phyloP scores from a whole-genome alignment of 2,113 vertebrate species.

The Vidua macroura region DNA sequence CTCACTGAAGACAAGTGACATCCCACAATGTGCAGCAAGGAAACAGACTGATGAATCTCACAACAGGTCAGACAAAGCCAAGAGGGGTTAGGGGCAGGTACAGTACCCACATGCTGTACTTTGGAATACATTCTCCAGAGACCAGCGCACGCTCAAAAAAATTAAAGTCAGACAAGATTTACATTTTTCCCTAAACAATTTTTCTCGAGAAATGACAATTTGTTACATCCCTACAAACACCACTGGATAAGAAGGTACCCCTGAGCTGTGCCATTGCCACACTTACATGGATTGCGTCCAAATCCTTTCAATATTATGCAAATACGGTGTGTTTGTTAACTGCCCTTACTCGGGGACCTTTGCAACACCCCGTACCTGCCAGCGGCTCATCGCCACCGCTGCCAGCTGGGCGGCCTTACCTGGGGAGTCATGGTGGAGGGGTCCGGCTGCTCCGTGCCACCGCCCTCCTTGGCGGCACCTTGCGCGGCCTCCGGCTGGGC shows the following conservation, averaged over 20 bases:
- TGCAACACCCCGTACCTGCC: not conserved
- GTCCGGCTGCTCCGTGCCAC: slow-evolving; percentile 66
- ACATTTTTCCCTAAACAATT: not conserved
- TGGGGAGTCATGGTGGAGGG: slow-evolving; percentile 82
- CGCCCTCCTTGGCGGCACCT: slow-evolving; percentile 50
- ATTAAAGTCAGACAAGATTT: not conserved
- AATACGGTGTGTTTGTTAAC: not conserved
- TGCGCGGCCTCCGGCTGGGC: slow-evolving; percentile 59
- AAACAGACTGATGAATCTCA: not conserved
- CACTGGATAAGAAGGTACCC: not conserved
- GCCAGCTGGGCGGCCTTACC: slow-evolving; percentile 72
- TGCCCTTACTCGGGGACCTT: not conserved
- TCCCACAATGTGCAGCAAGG: not conserved
- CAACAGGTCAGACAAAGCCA: not conserved
- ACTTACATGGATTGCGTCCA: not conserved
- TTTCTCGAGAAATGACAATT: not conserved
- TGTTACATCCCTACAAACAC: not conserved
- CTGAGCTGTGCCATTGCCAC: not conserved
- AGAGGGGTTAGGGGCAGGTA: not conserved
- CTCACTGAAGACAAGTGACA: not conserved
- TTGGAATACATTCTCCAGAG: not conserved
- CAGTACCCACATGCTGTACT: accelerated
- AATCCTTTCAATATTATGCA: not conserved
- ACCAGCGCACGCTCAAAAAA: not conserved
- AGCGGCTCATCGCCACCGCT: not conserved